Base-by-base conservation (phyloP, 37 sponge, comb jelly and placozoan species). In the Axinella damicornis region DNA sequence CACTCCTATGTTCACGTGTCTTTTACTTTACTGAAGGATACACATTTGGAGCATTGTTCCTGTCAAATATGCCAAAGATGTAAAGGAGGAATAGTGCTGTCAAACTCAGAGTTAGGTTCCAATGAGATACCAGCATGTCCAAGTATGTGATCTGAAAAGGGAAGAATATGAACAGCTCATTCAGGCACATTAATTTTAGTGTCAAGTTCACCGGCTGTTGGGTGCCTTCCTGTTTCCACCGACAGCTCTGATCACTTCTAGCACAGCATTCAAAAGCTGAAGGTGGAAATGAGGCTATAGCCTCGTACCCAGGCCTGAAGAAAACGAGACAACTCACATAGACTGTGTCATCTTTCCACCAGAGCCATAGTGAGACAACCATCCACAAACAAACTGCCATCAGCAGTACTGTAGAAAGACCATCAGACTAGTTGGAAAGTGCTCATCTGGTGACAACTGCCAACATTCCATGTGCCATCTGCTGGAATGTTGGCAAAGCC, bases 291-390 rank as follows among this genome's bases (percentile, higher is more conserved):
- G n/a, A n/a, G n/a, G n/a, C n/a, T n/a, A n/a, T n/a, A n/a, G n/a
- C n/a, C n/a, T n/a, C n/a, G n/a, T n/a, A n/a, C n/a, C n/a, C n/a
- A n/a, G n/a, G n/a, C n/a, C n/a, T n/a, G n/a, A n/a, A n/a, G n/a
- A n/a, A n/a, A n/a, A n/a, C n/a, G 46, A 46, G 9, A 46, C 46
- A 2, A 76, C 93, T 81, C 58, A 93, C 94, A 89, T 93, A 89
- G 40, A 30, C 1, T 24, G 69, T 65, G 19, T 82, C 78, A 79
- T 89, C 90, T 68, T 40, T 33, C 83, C 88, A 89, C 82, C 83
- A 89, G 15, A 72, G 53, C 77, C 83, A 79, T 0, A 86, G 39
- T 14, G 90, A 89, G 15, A 75, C 35, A 15, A 80, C 65, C 13
- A 81, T 25, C 77, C 86, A 93, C 54, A 93, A 14, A 19, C 55